A percentile compares a stretch with the other conserved stretches of the same genome.
phyloP scores from a whole-genome alignment of 53 echinoderm and acorn worm species.

The Holothuria scabra region DNA sequence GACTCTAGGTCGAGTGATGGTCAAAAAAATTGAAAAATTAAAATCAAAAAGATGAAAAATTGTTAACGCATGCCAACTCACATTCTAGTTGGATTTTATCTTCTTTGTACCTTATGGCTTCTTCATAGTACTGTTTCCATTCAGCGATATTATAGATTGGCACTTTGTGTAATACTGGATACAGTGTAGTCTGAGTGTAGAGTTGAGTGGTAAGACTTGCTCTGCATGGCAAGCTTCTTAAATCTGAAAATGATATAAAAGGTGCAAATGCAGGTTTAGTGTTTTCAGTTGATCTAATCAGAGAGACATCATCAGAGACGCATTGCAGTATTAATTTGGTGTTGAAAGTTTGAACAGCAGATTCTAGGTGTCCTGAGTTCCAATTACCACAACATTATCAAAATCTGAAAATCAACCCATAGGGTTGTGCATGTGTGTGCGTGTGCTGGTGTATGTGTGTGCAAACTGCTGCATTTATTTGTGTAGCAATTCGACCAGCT shows the following conservation, averaged over 20 bases:
- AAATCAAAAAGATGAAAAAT: not conserved
- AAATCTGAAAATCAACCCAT: too few species aligned
- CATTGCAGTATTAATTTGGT: too few species aligned
- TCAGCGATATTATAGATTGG: constrained; percentile 62
- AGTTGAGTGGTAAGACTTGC: constrained; percentile 43
- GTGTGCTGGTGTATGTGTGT: too few species aligned
- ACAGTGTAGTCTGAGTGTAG: constrained; percentile 63
- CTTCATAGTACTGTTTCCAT: constrained; percentile 70
- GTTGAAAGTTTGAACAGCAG: too few species aligned
- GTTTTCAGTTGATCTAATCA: not conserved
- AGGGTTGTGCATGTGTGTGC: too few species aligned
- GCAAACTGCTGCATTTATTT: too few species aligned
- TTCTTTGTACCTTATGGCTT: constrained; percentile 49
- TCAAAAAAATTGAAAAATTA: too few species aligned
- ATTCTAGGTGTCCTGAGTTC: too few species aligned
- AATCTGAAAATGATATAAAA: constrained; percentile 16
- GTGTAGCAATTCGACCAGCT: too few species aligned
- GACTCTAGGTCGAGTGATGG: too few species aligned
- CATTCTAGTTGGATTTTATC: constrained; percentile 61
- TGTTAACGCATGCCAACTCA: not conserved
- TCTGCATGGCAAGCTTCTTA: constrained; percentile 23
- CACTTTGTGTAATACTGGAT: constrained; percentile 54
- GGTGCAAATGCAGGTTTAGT: not conserved
- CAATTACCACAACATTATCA: too few species aligned
- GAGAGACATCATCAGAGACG: too few species aligned